These are phyloP conservation scores for Melanotaenia boesemani DNA, from an alignment of 2,797 vertebrate genomes.

Conservation along the genomic window DNA sequence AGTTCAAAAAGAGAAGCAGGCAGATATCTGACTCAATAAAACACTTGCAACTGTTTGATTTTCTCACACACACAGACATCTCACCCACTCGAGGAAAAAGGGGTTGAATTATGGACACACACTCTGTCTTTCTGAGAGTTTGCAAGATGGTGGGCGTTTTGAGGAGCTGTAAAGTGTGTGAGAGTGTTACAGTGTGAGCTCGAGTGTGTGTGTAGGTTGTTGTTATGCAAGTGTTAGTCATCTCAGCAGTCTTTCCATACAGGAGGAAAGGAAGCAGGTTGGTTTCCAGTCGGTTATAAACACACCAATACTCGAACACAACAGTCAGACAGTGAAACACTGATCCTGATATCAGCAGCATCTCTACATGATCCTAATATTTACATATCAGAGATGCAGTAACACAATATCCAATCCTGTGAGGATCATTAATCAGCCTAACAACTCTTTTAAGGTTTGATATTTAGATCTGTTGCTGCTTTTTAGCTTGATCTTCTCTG, in stretches of 20 bases:
- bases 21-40: constrained; percentile 10
- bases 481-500: neutral
- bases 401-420: neutral
- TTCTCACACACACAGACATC: constrained; percentile 5
- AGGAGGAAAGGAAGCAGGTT: constrained; percentile 36
- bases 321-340: neutral
- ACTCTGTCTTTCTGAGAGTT: constrained; percentile 40
- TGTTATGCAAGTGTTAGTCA: constrained; percentile 73
- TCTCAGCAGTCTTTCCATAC: constrained; percentile 38
- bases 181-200: constrained; percentile 32
- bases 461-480: neutral
- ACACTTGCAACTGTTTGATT: neutral
- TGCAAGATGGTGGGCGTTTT: constrained; percentile 52
- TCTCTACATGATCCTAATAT: neutral
- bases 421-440: neutral
- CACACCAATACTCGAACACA: neutral
- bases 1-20: constrained; percentile 19
- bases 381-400: neutral
- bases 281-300: constrained; percentile 40
- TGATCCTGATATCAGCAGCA: neutral
- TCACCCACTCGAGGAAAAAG: constrained; percentile 8
- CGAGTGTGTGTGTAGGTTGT: constrained; percentile 61
- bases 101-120: constrained; percentile 32
- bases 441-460: neutral
- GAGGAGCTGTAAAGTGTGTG: constrained; percentile 48